A percentile compares a stretch with the other conserved stretches of the same genome.
phyloP scores from a whole-genome alignment of 2,888 invertebrate genomes.

The Gymnocheta viridis region DNA sequence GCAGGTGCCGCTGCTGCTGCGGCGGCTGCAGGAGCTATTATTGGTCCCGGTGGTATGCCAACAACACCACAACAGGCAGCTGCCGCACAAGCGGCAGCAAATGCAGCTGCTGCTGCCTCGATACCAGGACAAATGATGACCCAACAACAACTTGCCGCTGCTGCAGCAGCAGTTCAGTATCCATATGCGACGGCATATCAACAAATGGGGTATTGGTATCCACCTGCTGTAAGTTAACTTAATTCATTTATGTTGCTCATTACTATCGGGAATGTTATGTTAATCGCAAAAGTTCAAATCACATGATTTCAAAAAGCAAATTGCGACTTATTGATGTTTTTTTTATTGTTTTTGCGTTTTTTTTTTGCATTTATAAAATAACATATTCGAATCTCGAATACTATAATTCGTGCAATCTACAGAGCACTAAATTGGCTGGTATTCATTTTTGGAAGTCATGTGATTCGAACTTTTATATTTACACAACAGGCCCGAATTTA shows the following conservation, averaged over 20 bases:
- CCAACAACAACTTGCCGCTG: slow-evolving; percentile 83
- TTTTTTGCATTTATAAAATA: no score
- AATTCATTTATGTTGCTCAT: not conserved
- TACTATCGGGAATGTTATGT: no score
- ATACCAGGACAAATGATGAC: slow-evolving; percentile 83
- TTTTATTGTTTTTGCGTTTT: no score
- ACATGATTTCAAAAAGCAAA: no score
- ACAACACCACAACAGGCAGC: slow-evolving; percentile 77
- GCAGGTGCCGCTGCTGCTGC: slow-evolving; percentile 76
- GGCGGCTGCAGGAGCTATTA: slow-evolving; percentile 76
- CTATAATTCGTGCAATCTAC: no score
- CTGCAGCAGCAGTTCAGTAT: slow-evolving; percentile 86
- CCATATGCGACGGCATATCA: slow-evolving; percentile 90
- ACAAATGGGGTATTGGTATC: slow-evolving; percentile 95
- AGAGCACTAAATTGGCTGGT: no score
- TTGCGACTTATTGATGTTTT: no score
- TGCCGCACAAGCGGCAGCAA: slow-evolving; percentile 69
- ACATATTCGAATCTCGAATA: no score
- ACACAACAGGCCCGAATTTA: no score
- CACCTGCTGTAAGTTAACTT: slow-evolving; percentile 86
- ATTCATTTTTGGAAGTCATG: no score
- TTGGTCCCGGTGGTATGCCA: slow-evolving; percentile 79
- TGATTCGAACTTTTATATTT: no score
- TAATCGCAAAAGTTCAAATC: no score
- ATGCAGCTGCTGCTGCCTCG: slow-evolving; percentile 77